phyloP scores from a whole-genome alignment of 2,888 invertebrate species.

The Macrosiphum euphorbiae region DNA sequence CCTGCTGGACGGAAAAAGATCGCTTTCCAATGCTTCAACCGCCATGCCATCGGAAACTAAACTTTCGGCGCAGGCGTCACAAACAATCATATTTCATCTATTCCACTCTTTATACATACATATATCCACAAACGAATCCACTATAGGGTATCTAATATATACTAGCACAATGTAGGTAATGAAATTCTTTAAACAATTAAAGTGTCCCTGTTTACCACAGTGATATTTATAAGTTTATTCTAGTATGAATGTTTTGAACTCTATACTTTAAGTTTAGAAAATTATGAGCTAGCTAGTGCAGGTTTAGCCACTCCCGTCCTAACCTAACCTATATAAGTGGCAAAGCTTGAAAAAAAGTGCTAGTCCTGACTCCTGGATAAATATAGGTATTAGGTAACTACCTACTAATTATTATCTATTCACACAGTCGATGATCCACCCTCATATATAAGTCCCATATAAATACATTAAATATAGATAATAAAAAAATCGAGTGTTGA shows the following conservation, averaged over 20 bases:
- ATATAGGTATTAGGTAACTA: too few species aligned
- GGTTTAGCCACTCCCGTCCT: too few species aligned
- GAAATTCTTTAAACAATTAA: neutral
- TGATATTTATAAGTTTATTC: neutral
- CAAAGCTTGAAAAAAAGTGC: neutral
- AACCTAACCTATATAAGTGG: neutral
- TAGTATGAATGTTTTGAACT: neutral
- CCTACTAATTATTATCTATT: neutral
- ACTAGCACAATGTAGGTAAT: neutral
- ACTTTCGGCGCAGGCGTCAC: too few species aligned
- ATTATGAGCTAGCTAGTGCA: neutral
- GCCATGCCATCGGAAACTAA: too few species aligned
- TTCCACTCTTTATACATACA: too few species aligned
- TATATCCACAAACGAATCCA: too few species aligned
- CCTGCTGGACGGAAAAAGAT: too few species aligned
- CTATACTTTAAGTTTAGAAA: neutral
- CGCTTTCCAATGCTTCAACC: too few species aligned
- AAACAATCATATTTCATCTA: too few species aligned
- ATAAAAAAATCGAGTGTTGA: neutral
- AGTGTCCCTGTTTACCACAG: neutral
- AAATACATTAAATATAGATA: neutral
- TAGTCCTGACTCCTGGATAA: neutral
- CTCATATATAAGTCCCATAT: neutral
- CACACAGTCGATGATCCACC: neutral
- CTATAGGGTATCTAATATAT: neutral